Conservation (phyloP, 2,113 vertebrate species). For the Rhagologus leucostigma region DNA sequence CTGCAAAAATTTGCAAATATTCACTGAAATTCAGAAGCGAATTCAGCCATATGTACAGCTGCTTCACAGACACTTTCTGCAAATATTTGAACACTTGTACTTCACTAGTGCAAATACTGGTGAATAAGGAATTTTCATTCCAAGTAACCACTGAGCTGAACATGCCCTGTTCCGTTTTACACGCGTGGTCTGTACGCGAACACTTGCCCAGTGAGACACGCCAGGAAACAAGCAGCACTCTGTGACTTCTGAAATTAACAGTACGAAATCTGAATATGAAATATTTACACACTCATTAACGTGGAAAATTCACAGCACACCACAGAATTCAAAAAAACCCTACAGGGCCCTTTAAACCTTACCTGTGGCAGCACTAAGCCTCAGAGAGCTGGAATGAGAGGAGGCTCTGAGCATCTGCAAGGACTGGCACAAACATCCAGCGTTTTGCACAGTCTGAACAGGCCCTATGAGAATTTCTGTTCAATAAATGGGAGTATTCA, state of each 20-base stretch:
- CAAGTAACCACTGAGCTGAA: background rate
- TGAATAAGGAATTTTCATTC: background rate
- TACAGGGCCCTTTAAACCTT: background rate
- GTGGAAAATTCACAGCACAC: background rate
- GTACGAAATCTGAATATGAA: background rate
- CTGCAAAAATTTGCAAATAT: background rate
- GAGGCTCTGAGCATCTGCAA: background rate
- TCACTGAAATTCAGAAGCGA: background rate
- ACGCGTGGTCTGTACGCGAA: rapidly evolving
- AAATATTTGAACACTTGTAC: constrained; percentile 36
- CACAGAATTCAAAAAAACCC: background rate
- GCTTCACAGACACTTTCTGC: background rate
- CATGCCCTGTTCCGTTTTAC: rapidly evolving
- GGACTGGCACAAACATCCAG: background rate
- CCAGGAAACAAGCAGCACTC: background rate
- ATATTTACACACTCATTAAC: background rate
- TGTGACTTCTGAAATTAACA: background rate
- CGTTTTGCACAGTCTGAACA: background rate
- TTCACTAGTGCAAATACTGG: background rate
- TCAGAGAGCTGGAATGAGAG: background rate
- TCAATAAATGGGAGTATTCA: background rate
- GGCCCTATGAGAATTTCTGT: background rate
- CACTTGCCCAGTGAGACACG: rapidly evolving
- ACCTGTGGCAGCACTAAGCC: background rate
- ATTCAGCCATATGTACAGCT: background rate